Evolutionary conservation across 37 sponge, comb jelly and placozoan species (phyloP).

Genomic region (Cliona cf. orientalis): DNA sequence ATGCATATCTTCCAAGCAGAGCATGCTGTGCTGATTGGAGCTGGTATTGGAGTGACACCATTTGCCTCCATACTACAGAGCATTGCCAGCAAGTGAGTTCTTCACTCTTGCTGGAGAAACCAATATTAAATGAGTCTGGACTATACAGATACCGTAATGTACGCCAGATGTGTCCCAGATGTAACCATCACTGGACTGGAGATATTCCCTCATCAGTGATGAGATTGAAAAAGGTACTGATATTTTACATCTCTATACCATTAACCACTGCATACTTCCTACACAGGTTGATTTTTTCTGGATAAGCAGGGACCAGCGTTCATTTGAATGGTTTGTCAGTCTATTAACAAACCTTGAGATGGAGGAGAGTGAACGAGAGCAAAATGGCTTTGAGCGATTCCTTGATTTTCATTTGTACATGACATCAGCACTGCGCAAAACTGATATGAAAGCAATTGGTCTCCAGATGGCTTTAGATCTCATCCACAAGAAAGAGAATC

Average conservation of each 20-base stretch:
- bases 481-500: conserved; percentile 90
- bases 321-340: conserved; percentile 91
- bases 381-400: conserved; percentile 80
- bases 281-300: conserved; percentile 92
- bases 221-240: conserved; percentile 69
- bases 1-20: conserved; percentile 89
- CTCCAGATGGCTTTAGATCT: conserved; percentile 93
- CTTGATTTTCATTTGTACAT: conserved; percentile 96
- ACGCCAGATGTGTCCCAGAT: conserved; percentile 84
- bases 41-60: conserved; percentile 89
- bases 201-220: conserved; percentile 74
- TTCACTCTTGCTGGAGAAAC: not conserved
- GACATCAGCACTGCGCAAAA: conserved; percentile 90
- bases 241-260: no score
- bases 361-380: conserved; percentile 81
- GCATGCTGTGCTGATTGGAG: conserved; percentile 89
- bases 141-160: conserved; percentile 72
- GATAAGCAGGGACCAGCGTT: conserved; percentile 86
- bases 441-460: conserved; percentile 92
- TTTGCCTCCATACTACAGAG: conserved; percentile 91
- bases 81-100: conserved; percentile 41
- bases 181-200: conserved; percentile 80
- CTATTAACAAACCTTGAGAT: conserved; percentile 86
- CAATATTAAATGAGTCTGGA: not conserved
- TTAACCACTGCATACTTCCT: no score